A percentile compares a stretch with the other conserved stretches of the same genome.
Conservation (phyloP, 2,797 vertebrate species). For the Microctenopoma lineatum region DNA sequence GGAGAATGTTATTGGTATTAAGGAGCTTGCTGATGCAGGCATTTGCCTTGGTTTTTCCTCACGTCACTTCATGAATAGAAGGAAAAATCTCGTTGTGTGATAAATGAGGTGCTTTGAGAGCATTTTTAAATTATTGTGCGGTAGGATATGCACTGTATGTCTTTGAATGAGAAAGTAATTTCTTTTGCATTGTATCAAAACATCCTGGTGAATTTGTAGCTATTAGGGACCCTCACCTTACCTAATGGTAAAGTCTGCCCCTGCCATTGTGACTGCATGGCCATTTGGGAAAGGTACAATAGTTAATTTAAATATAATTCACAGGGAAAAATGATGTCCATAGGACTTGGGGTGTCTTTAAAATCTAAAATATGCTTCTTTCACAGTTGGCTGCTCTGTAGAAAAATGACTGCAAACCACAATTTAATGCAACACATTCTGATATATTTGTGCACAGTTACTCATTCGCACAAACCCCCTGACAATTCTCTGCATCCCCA, state of each 20-base stretch:
- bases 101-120: neutral
- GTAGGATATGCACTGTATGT: neutral
- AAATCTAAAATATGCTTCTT: neutral
- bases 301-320: neutral
- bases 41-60: neutral
- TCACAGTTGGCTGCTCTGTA: neutral
- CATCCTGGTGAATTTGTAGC: too few relatives aligned
- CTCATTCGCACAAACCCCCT: conserved; percentile 14
- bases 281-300: neutral
- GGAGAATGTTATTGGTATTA: neutral
- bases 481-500: conserved; percentile 5
- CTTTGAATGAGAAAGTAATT: too few relatives aligned
- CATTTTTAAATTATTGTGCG: neutral
- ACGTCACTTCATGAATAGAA: neutral
- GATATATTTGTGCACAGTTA: conserved; percentile 9
- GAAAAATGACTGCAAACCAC: neutral
- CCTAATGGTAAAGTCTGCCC: neutral
- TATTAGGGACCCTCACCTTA: neutral
- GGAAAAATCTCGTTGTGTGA: neutral
- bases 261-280: neutral
- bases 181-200: too few relatives aligned
- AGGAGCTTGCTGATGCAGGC: neutral
- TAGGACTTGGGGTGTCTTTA: neutral
- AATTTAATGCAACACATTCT: neutral
- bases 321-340: neutral